phyloP scores from a whole-genome alignment of 2,113 vertebrate genomes.

The Forbesichthys agassizii region DNA sequence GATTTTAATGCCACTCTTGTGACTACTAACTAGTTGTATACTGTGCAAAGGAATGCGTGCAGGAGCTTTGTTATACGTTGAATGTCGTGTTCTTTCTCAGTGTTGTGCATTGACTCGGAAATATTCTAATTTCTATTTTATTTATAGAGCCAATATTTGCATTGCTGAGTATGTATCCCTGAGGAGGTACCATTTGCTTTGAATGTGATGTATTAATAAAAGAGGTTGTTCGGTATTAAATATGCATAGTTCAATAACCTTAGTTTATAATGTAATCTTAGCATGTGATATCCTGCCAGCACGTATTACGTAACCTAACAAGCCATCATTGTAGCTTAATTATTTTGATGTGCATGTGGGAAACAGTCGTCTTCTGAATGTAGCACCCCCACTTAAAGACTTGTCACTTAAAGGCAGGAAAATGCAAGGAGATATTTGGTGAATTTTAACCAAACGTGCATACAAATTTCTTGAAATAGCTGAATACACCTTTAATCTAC shows the following conservation, averaged over 20 bases:
- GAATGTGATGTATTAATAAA: constrained; percentile 80
- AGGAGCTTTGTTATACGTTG: constrained; percentile 71
- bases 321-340: no score
- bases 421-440: no score
- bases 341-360: no score
- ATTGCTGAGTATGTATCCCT: constrained; percentile 75
- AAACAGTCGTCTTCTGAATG: no score
- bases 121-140: constrained; percentile 66
- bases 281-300: no score
- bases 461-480: no score
- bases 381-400: no score
- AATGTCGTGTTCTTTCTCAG: constrained; percentile 78
- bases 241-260: constrained; percentile 8
- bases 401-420: no score
- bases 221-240: constrained; percentile 54
- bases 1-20: constrained; percentile 61
- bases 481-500: no score
- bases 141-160: constrained; percentile 67
- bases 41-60: constrained; percentile 66
- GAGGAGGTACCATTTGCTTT: constrained; percentile 76
- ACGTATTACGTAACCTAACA: no score
- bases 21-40: constrained; percentile 41
- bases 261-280: neutral
- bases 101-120: constrained; percentile 75
- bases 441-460: no score